Base-by-base conservation (phyloP, 2,888 invertebrate species). In the Argyresthia goedartella region DNA sequence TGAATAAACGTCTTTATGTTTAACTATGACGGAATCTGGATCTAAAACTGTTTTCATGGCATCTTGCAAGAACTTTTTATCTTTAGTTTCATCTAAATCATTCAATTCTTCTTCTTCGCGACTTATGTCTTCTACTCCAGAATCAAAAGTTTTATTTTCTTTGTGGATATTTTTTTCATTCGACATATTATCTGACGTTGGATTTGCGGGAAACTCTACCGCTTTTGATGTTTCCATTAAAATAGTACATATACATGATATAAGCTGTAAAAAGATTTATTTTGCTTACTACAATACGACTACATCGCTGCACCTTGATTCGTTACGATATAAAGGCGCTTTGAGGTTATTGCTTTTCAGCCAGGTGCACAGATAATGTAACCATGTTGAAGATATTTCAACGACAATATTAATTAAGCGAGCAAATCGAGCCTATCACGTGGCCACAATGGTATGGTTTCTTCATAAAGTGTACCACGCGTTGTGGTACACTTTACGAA, bases 1-100 rank as follows among this genome's bases (percentile, higher is more conserved):
- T 45, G 80, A 71, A 14, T 75, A 64, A 25, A 69, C 65, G 53
- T 79, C 75, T 62, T 60, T 56, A 70, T 80, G 2, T 56, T 39
- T n/a, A 13, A 50, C 16, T 52, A 81, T 73, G 10, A 75, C 56
- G 16, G 71, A 60, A 53, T 65, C 66, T 11, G 85, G 81, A 60
- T 82, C 80, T 54, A 84, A 60, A 7, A 86, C 73, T 46, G 72
- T 71, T 59, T 66, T 76, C 76, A 86, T 73, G 4, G 86, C 86
- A 47, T 81, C 79, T 25, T 80, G 78, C 59, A 86, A 60, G 59
- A 73, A 81, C 55, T 74, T 76, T 56, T 80, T 82, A 35, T 82
- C 82, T 58, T 74, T 76, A 1, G 65, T 55, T 44, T 82, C 79
- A 25, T 82, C 81, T n/a, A 63, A 53, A 25, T 81, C 81, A 15